phyloP scores from a whole-genome alignment of 2,113 vertebrate genomes.

The Neotoma lepida region DNA sequence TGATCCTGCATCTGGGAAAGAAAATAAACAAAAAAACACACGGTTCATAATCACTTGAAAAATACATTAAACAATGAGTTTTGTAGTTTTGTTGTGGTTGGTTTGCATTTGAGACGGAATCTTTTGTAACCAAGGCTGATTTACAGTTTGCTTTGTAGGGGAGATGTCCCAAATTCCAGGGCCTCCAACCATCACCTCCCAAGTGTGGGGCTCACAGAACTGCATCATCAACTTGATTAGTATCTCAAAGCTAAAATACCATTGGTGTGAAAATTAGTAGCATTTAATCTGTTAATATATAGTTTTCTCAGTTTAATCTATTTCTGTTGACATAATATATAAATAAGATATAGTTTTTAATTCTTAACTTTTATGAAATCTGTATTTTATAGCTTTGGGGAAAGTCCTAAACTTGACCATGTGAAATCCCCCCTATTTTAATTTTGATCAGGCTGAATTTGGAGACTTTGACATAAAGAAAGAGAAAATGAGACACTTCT shows the following conservation, averaged over 20 bases:
- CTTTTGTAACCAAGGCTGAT: background rate
- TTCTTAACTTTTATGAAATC: conserved; percentile 42
- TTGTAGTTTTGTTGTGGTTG: background rate
- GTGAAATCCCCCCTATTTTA: conserved; percentile 17
- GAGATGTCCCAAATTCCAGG: too few species aligned
- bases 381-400: background rate
- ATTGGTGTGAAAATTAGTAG: conserved; percentile 69
- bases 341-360: conserved; percentile 6
- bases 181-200: background rate
- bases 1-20: conserved; percentile 87
- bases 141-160: background rate
- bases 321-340: background rate
- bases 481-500: conserved; percentile 38
- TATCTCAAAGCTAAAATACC: conserved; percentile 39
- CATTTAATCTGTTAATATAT: conserved; percentile 61
- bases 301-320: background rate
- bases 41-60: conserved; percentile 57
- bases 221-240: background rate
- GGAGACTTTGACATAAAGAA: background rate
- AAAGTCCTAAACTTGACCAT: conserved; percentile 14
- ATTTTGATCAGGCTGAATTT: conserved; percentile 26
- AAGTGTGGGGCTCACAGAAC: background rate
- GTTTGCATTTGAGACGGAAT: background rate
- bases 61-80: background rate
- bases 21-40: conserved; percentile 56